These are phyloP conservation scores for Drosophila percnosoma DNA, from an alignment of 2,888 invertebrate species.

Conservation along the genomic window DNA sequence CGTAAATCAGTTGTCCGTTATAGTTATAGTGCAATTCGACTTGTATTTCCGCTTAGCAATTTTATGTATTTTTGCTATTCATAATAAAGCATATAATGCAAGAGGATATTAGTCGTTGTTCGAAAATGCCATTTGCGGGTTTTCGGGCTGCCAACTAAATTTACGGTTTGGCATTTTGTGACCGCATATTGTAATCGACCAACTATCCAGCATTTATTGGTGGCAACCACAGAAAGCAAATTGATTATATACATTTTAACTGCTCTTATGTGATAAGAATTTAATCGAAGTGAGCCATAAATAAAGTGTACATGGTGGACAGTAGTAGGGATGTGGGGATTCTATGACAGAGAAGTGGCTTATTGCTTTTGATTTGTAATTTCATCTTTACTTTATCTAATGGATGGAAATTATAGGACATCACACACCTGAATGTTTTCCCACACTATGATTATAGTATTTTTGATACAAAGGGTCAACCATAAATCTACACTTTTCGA, in stretches of 20 bases:
- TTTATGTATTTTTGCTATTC: constrained; percentile 22
- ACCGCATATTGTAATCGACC: constrained; percentile 1
- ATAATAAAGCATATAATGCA: constrained; percentile 48
- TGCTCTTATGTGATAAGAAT: neutral
- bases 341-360: neutral
- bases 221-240: constrained; percentile 31
- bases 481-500: neutral
- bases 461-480: neutral
- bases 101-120: constrained; percentile 4
- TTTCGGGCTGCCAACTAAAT: constrained; percentile 14
- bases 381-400: too few species aligned
- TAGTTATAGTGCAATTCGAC: constrained; percentile 30
- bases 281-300: neutral
- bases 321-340: neutral
- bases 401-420: too few species aligned
- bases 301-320: neutral
- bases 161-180: constrained; percentile 7
- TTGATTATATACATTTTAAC: constrained; percentile 26
- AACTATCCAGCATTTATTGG: constrained; percentile 5
- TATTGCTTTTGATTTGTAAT: neutral
- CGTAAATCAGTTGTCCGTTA: constrained; percentile 43
- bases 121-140: constrained; percentile 13
- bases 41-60: constrained; percentile 30
- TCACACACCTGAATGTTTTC: too few species aligned
- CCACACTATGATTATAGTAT: too few species aligned